Evolutionary conservation across 2,797 vertebrate genomes (phyloP), one percentile per base, ranked within the genome.

Genomic region (Rhadinocentrus ornatus): DNA sequence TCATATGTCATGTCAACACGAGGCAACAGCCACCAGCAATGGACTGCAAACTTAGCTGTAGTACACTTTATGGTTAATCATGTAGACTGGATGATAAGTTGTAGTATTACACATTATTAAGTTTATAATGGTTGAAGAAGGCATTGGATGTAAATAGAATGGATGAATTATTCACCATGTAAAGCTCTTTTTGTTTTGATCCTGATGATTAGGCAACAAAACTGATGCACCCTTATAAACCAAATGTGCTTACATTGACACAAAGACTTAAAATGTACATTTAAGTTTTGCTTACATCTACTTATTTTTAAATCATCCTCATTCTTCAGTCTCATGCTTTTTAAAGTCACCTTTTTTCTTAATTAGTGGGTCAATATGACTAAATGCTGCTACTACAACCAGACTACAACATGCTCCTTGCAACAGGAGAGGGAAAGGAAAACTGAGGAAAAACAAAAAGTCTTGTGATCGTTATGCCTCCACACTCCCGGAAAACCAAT

Each of bases 401-500:
- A n/a, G 53, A 48, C 34, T 58, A 53, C 62, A 60, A 46, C 9
- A 46, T n/a, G 7, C 18, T 46, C 7, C 3, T n/a, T 46, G 6
- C 59, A 64, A 58, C 32, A 26, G 62, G 24, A 66, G 66, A 69
- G 32, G 31, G 37, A 80, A 81, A 48, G 61, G 66, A 71, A 58
- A 71, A 62, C 3, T 69, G 78, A 69, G 67, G 74, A 76, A 79
- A 56, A 71, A 75, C 52, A 82, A 46, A 20, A 46, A 48, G 20
- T 69, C 61, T 78, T 62, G 50, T 35, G 63, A 76, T 79, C 77
- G 82, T 77, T 76, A 65, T 74, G 34, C 35, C 29, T 34, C 32
- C 52, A 22, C 2, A 32, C 72, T 69, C 50, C 82, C 52, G 84
- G 82, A 83, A 84, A 92, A 89, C 46, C 52, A 63, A 88, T 92